Percentiles rank a stretch among this genome's conserved stretches.
Evolutionary conservation across 1,140 invertebrate genomes (phyloP).

Genomic region (Limonius californicus): DNA sequence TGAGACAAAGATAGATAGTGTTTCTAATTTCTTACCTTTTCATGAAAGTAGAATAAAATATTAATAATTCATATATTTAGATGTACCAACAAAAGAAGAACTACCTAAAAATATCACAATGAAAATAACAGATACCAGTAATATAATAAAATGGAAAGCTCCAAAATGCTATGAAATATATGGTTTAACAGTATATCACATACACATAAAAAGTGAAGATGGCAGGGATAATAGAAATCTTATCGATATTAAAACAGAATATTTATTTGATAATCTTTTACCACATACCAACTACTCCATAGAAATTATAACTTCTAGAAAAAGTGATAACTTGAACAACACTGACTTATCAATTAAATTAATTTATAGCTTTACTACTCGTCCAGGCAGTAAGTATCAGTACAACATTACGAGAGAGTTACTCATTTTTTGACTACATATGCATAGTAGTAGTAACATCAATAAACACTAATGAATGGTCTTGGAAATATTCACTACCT

Average conservation of each 20-base stretch:
- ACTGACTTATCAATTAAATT: background rate
- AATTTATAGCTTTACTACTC: conserved; percentile 2
- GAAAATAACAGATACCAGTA: background rate
- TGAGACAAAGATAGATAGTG: background rate
- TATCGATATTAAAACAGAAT: background rate
- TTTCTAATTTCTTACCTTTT: too few relatives aligned
- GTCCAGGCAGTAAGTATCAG: background rate
- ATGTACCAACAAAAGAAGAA: conserved; percentile 1
- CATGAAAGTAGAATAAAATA: too few relatives aligned
- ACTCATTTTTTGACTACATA: too few relatives aligned
- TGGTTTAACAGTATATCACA: background rate
- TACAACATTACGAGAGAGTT: too few relatives aligned
- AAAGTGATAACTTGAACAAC: background rate
- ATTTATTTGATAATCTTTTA: background rate
- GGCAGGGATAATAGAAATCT: background rate
- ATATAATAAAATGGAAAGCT: background rate
- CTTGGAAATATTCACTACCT: too few relatives aligned
- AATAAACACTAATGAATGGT: too few relatives aligned
- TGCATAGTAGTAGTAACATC: too few relatives aligned
- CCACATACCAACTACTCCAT: background rate
- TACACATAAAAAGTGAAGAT: background rate
- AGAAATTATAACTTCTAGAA: background rate
- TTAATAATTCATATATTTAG: background rate
- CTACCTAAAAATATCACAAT: conserved; percentile 1
- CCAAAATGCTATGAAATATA: background rate